Percentiles rank a stretch among this genome's conserved stretches.
phyloP scores from a whole-genome alignment of 2,113 vertebrate genomes.

The Raja brachyura region DNA sequence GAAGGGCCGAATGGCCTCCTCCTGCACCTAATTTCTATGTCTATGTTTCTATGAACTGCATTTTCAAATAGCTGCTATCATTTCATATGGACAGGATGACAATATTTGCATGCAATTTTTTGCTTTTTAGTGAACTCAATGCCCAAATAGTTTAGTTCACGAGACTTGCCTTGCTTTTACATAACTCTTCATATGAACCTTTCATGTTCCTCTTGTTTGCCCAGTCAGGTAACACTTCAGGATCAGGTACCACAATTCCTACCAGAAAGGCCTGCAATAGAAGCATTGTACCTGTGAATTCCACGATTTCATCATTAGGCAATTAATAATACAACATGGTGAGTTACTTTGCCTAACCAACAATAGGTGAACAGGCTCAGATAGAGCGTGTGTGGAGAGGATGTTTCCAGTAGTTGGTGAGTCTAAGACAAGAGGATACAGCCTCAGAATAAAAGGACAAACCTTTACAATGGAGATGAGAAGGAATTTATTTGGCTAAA shows the following conservation, averaged over 20 bases:
- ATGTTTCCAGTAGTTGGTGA: too few species aligned
- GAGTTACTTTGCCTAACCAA: too few species aligned
- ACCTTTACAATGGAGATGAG: too few species aligned
- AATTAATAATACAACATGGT: not conserved
- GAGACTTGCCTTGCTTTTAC: slow-evolving; percentile 68
- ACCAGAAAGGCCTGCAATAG: slow-evolving; percentile 76
- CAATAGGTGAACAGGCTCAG: too few species aligned
- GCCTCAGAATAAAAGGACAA: too few species aligned
- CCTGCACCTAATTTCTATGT: too few species aligned
- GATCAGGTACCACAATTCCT: slow-evolving; percentile 80
- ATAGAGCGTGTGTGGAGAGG: too few species aligned
- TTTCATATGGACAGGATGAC: not conserved
- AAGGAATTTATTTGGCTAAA: too few species aligned
- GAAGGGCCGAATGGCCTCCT: too few species aligned
- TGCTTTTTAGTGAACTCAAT: not conserved
- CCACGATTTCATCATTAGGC: not conserved
- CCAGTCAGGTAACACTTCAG: slow-evolving; percentile 71
- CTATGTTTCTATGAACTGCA: too few species aligned
- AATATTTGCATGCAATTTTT: not conserved
- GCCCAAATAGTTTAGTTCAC: not conserved
- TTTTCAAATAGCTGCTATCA: not conserved
- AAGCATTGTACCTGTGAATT: not conserved
- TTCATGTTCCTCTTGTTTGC: slow-evolving; percentile 70
- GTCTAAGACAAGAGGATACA: too few species aligned
- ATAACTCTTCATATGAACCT: slow-evolving; percentile 76